phyloP scores from a whole-genome alignment of 2,888 invertebrate species.

The Nephrocerus scutellatus region DNA sequence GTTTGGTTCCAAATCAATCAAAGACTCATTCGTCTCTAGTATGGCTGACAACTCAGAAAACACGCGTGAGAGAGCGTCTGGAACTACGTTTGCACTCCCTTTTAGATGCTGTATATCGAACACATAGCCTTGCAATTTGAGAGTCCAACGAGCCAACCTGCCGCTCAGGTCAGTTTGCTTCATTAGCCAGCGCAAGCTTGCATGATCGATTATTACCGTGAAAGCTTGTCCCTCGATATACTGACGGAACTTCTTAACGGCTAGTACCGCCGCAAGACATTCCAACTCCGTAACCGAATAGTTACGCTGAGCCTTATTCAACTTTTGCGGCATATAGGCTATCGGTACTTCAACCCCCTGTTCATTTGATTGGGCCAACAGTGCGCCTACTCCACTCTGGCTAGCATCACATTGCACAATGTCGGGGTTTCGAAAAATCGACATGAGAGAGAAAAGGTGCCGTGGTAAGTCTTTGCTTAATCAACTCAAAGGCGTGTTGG shows the following conservation, averaged over 20 bases:
- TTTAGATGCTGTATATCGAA: conserved; percentile 24
- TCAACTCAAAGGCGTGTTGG: conserved; percentile 1
- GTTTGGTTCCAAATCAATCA: not conserved
- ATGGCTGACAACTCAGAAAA: no score
- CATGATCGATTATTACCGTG: conserved; percentile 25
- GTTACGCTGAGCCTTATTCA: conserved; percentile 11
- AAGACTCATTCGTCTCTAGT: not conserved
- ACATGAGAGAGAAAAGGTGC: conserved; percentile 13
- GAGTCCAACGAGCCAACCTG: conserved; percentile 26
- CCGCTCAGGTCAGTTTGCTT: conserved; percentile 27
- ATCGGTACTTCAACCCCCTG: conserved; percentile 11
- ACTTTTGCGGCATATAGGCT: conserved; percentile 15
- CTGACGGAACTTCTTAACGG: conserved; percentile 12
- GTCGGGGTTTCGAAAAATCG: conserved; percentile 14
- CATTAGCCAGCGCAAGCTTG: conserved; percentile 28
- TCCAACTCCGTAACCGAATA: conserved; percentile 12
- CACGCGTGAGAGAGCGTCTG: conserved; percentile 26
- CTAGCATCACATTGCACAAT: conserved; percentile 17
- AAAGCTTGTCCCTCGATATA: conserved; percentile 18
- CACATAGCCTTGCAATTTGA: conserved; percentile 25
- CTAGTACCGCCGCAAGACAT: conserved; percentile 12
- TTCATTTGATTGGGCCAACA: conserved; percentile 15
- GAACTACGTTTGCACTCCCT: conserved; percentile 25
- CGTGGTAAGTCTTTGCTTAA: conserved; percentile 2
- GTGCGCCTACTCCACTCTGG: conserved; percentile 12